Evolutionary conservation across 2,888 invertebrate species (phyloP).

Genomic region (Caenorhabditis auriculariae): DNA sequence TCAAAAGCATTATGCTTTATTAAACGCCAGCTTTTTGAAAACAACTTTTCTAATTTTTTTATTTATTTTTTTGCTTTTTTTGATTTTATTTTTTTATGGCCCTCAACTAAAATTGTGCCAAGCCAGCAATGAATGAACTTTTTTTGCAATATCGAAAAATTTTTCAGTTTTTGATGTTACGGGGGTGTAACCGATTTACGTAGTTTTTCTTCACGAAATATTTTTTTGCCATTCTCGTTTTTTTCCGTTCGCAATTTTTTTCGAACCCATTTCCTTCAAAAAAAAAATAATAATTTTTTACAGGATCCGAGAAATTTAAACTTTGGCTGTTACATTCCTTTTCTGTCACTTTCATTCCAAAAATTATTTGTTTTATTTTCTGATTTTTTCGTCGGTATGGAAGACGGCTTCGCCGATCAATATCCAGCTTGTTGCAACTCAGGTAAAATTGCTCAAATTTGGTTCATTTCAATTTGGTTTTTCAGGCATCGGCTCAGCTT

Average conservation of each 20-base stretch:
- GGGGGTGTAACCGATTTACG: no score
- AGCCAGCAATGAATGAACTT: no score
- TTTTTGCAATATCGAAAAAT: no score
- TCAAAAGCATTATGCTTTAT: no score
- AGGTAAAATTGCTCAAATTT: constrained; percentile 8
- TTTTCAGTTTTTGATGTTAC: neutral
- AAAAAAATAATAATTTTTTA: no score
- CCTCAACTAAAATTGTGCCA: neutral
- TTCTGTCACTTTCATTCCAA: neutral
- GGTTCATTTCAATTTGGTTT: neutral
- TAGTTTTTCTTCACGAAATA: no score
- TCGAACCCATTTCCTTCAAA: no score
- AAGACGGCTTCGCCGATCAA: constrained; percentile 24
- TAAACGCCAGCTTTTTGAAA: neutral
- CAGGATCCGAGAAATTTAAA: no score
- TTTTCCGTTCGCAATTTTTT: no score
- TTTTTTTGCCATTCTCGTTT: no score
- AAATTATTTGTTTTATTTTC: neutral
- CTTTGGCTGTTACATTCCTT: no score
- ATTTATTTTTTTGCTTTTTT: neutral
- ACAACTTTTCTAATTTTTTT: neutral
- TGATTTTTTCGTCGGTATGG: constrained; percentile 1
- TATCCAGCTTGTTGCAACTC: constrained; percentile 7
- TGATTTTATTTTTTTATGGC: neutral
- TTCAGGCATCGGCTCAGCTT: constrained; percentile 24